Evolutionary conservation across 2,888 invertebrate species (phyloP).

Genomic region (Epinotia bilunana): DNA sequence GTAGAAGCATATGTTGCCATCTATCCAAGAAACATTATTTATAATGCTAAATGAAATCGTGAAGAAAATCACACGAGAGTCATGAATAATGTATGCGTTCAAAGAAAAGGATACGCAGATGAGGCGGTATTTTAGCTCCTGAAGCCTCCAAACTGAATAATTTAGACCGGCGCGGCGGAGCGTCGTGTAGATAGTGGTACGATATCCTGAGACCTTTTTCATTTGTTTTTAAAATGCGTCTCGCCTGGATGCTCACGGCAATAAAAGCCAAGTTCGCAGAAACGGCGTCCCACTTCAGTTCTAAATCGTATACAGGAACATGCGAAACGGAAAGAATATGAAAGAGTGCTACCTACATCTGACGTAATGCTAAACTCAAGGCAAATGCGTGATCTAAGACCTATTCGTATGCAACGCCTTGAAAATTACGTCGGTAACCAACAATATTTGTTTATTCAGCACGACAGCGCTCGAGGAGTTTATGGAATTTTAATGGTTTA

Average conservation of each 20-base stretch:
- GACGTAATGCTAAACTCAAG: slow-evolving; percentile 40
- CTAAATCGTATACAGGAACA: slow-evolving; percentile 10
- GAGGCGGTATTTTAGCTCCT: slow-evolving; percentile 69
- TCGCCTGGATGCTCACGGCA: slow-evolving; percentile 38
- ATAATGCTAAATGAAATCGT: slow-evolving; percentile 59
- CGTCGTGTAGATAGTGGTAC: slow-evolving; percentile 48
- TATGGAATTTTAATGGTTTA: slow-evolving; percentile 69
- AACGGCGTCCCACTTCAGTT: slow-evolving; percentile 10
- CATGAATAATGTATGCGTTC: slow-evolving; percentile 75
- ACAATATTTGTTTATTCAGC: slow-evolving; percentile 63
- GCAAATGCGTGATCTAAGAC: slow-evolving; percentile 44
- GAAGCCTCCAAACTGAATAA: slow-evolving; percentile 69
- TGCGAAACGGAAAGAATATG: slow-evolving; percentile 12
- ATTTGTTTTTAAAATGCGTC: slow-evolving; percentile 39
- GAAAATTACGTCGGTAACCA: slow-evolving; percentile 56
- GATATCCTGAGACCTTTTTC: slow-evolving; percentile 46
- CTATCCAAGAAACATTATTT: slow-evolving; percentile 30
- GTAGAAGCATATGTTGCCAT: not conserved
- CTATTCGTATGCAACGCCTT: slow-evolving; percentile 39
- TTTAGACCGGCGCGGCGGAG: slow-evolving; percentile 60
- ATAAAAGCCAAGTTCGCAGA: slow-evolving; percentile 34
- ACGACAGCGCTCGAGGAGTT: slow-evolving; percentile 58
- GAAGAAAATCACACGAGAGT: slow-evolving; percentile 64
- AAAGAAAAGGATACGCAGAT: slow-evolving; percentile 72
- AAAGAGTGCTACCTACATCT: slow-evolving; percentile 31